Evolutionary conservation across 1,140 invertebrate genomes (phyloP), one percentile per base, ranked within the genome.

Genomic region (Heliothis subflexa): DNA sequence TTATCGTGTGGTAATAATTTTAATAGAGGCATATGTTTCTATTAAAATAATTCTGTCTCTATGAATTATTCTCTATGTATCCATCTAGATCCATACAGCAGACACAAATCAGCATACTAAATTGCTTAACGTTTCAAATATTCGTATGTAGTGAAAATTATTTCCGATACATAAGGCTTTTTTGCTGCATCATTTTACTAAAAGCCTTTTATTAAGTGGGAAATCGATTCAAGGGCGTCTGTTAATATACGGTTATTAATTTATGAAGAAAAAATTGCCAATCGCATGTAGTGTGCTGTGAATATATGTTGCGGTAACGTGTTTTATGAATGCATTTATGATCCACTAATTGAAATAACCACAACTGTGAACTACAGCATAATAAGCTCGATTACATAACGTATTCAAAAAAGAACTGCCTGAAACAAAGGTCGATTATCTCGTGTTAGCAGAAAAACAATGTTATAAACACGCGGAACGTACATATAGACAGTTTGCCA

Each of bases 381-480:
- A 5, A 40, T 40, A 7, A 40, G 33, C 9, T 40, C 33, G 33
- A 7, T 40, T 40, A 40, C 33, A 40, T 5, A 40, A 40, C 33
- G 33, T 40, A 9, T 40, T 40, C 33, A 40, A 40, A 40, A 40
- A 5, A 7, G 3, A 33, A 33, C 33, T 33, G 40, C 21, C 10
- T 3, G n/a, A 74, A 13, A 21, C 18, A 61, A 74, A 50, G 45
- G 72, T 57, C 28, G 45, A 49, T 74, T 75, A 64, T 50, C 45
- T 61, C 13, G 18, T 25, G 1, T 50, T 52, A 64, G 18, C 62
- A 47, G 52, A 33, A 40, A 57, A 62, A 62, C 57, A 75, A 64
- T 64, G 59, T 25, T 12, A 72, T 62, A 61, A 59, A 54, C 40
- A 75, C 57, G 59, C 73, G 73, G 73, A 75, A 75, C 73, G 62